These are phyloP conservation scores for Oopsacas minuta DNA, from an alignment of 37 sponge, comb jelly and placozoan genomes.

Conservation along the genomic window DNA sequence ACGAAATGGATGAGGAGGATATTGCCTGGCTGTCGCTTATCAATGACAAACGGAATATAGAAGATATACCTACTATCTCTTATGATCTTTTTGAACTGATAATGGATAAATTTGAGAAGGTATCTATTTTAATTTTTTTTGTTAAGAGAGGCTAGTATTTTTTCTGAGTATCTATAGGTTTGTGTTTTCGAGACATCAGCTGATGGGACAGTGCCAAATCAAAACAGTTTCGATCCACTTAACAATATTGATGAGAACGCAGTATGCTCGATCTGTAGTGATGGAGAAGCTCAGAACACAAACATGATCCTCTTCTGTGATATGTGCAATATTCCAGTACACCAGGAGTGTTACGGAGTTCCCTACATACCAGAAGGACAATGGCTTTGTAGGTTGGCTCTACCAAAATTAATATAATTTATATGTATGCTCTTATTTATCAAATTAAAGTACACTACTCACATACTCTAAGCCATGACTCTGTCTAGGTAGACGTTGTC, in stretches of 20 bases:
- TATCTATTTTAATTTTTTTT: slow-evolving; percentile 20
- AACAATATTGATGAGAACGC: slow-evolving; percentile 98
- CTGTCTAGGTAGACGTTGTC: slow-evolving; percentile 51
- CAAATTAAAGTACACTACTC: neutral
- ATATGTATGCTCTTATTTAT: neutral
- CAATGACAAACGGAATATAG: slow-evolving; percentile 69
- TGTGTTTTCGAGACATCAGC: slow-evolving; percentile 13
- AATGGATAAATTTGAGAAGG: slow-evolving; percentile 96
- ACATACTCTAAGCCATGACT: neutral
- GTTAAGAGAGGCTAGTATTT: neutral
- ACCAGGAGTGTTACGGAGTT: slow-evolving; percentile 99
- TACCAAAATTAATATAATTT: neutral
- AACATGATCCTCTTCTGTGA: slow-evolving; percentile 99
- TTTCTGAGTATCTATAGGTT: too few relatives aligned
- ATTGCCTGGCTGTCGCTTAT: slow-evolving; percentile 78
- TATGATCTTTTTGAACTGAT: slow-evolving; percentile 79
- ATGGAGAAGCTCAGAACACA: slow-evolving; percentile 96
- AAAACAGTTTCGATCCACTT: slow-evolving; percentile 25
- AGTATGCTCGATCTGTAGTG: slow-evolving; percentile 94
- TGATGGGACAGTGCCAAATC: neutral
- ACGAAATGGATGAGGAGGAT: slow-evolving; percentile 99
- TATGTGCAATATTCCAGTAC: slow-evolving; percentile 98
- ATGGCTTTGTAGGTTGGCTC: slow-evolving; percentile 67
- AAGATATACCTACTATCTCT: slow-evolving; percentile 54
- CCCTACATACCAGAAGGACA: slow-evolving; percentile 99